Base-by-base conservation (phyloP, 2,797 vertebrate species). In the Peromyscus eremicus region DNA sequence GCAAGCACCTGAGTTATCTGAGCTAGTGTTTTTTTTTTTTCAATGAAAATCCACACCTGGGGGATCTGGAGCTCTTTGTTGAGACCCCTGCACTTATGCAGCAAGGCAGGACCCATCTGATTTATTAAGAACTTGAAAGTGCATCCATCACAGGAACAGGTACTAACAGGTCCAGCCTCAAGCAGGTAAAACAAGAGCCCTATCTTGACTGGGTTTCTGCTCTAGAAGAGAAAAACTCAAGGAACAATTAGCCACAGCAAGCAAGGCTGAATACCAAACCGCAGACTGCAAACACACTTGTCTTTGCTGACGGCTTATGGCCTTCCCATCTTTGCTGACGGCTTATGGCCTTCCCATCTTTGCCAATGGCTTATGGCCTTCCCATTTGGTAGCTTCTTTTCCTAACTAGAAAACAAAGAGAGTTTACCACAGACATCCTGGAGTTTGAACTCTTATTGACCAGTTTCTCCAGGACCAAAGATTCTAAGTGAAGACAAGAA, bases 401-500 rank as follows among this genome's bases (percentile, higher is more conserved):
- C 49, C 49, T 64, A 96, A 66, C 37, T 71, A 71, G 46, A 82
- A 80, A n/a, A 87, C 43, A 57, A 75, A 37, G 4, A 52, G 93
- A 55, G 80, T 52, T 70, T 92, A 88, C 70, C 60, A 19, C 60
- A 87, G 76, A 81, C 25, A 62, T 46, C 79, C 60, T 79, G 75
- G 84, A 66, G 11, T 17, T 57, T 8, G 40, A 82, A 86, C 71
- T 60, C 34, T 91, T 91, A 96, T 46, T 92, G 95, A 83, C 49
- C 25, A 76, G 90, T 64, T 92, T 75, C 57, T 85, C 40, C 6
- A 57, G 86, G 75, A 89, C 11, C 12, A n/a, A 71, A 85, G 55
- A 80, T 92, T 70, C 82, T 64, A 87, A 97, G 96, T 77, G 91
- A 90, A 93, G 52, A 93, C 96, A 91, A 96, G 40, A 93, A 92